Conservation (phyloP, 2,113 vertebrate species). For the Antennarius striatus region DNA sequence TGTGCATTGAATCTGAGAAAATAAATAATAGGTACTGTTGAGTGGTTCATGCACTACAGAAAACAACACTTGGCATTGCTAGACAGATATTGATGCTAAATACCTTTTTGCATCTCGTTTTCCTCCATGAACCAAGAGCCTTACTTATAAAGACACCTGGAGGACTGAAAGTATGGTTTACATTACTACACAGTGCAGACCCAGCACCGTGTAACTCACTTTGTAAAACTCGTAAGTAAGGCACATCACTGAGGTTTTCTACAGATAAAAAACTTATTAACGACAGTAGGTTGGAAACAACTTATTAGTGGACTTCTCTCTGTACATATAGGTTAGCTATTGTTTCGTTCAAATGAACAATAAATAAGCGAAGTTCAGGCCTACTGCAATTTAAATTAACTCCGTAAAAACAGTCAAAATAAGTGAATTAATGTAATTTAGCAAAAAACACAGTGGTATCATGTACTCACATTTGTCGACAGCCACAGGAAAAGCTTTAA, state of each 20-base stretch:
- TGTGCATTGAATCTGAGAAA: conserved; percentile 77
- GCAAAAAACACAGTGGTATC: rapidly evolving
- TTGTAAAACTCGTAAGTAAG: background rate
- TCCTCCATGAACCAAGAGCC: conserved; percentile 1
- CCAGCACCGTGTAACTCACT: too few species aligned
- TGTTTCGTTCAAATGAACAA: background rate
- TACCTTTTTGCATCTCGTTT: conserved; percentile 59
- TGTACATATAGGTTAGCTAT: background rate
- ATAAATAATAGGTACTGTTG: background rate
- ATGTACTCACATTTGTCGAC: conserved; percentile 31
- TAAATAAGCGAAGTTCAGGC: background rate
- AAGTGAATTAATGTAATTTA: background rate
- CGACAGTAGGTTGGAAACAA: too few species aligned
- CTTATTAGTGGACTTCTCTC: too few species aligned
- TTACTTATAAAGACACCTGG: conserved; percentile 3
- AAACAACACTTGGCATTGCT: background rate
- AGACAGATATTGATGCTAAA: background rate
- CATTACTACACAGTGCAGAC: too few species aligned
- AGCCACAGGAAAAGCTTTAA: background rate
- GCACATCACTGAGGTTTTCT: too few species aligned
- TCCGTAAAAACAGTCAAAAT: background rate
- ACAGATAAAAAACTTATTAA: too few species aligned
- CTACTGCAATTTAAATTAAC: background rate
- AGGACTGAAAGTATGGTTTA: background rate
- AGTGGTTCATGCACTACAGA: background rate